phyloP scores from a whole-genome alignment of 2,113 vertebrate genomes.

The Anas platyrhynchos region DNA sequence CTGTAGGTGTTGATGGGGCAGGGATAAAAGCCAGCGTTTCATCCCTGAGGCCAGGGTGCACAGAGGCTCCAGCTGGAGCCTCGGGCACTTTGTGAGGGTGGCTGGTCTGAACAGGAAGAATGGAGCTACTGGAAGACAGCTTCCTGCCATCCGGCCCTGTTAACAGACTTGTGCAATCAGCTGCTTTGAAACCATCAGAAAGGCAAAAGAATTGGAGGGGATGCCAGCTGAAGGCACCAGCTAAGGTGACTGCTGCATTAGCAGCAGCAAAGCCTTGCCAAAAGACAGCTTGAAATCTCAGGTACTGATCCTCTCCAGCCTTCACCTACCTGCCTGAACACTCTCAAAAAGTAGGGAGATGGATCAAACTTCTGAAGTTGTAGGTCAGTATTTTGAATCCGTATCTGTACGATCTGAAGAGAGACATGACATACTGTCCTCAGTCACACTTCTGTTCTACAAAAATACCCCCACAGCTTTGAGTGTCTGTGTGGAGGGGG shows the following conservation, averaged over 20 bases:
- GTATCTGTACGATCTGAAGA: background rate
- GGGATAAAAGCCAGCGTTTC: background rate
- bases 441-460: background rate
- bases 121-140: background rate
- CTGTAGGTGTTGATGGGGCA: background rate
- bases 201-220: background rate
- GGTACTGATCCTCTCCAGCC: background rate
- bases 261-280: background rate
- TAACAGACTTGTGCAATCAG: background rate
- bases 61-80: background rate
- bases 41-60: background rate
- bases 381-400: background rate
- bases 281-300: background rate
- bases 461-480: background rate
- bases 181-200: background rate
- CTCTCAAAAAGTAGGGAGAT: background rate
- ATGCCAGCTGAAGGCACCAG: background rate
- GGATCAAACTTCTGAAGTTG: background rate
- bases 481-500: background rate
- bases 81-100: background rate
- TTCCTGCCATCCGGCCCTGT: background rate
- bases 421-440: background rate
- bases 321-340: background rate
- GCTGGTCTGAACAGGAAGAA: background rate
- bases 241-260: background rate